phyloP scores from a whole-genome alignment of 1,140 invertebrate species.

The Paraescarpia echinospica region DNA sequence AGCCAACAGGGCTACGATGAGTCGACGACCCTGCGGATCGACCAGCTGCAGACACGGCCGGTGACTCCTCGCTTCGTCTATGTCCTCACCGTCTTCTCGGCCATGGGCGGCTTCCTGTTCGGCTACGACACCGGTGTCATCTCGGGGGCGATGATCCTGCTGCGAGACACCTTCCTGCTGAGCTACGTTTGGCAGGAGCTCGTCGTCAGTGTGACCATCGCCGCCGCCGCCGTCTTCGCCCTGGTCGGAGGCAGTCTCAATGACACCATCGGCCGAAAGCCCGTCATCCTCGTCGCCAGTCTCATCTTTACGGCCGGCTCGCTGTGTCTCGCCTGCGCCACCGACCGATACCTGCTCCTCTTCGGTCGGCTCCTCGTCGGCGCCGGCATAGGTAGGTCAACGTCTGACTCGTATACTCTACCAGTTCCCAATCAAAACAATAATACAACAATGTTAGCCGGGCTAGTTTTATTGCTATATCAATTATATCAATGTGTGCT shows the following conservation, averaged over 20 bases:
- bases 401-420: background rate
- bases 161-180: slow-evolving; percentile 53
- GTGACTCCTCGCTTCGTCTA: slow-evolving; percentile 52
- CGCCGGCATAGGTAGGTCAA: slow-evolving; percentile 48
- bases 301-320: slow-evolving; percentile 64
- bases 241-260: slow-evolving; percentile 62
- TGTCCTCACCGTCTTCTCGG: slow-evolving; percentile 51
- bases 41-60: background rate
- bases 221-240: slow-evolving; percentile 62
- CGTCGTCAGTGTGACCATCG: slow-evolving; percentile 60
- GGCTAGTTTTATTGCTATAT: too few species aligned
- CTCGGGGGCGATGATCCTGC: slow-evolving; percentile 67
- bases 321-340: slow-evolving; percentile 41
- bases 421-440: too few species aligned
- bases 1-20: background rate
- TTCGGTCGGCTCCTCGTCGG: slow-evolving; percentile 48
- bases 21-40: slow-evolving; percentile 6
- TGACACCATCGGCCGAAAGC: slow-evolving; percentile 63
- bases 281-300: slow-evolving; percentile 64
- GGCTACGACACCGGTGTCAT: slow-evolving; percentile 72
- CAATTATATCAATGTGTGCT: too few species aligned
- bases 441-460: too few species aligned
- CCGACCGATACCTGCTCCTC: slow-evolving; percentile 42
- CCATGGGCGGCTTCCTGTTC: slow-evolving; percentile 68
- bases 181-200: slow-evolving; percentile 62